phyloP scores from a whole-genome alignment of 1,140 invertebrate genomes.

The Archivesica marissinica region DNA sequence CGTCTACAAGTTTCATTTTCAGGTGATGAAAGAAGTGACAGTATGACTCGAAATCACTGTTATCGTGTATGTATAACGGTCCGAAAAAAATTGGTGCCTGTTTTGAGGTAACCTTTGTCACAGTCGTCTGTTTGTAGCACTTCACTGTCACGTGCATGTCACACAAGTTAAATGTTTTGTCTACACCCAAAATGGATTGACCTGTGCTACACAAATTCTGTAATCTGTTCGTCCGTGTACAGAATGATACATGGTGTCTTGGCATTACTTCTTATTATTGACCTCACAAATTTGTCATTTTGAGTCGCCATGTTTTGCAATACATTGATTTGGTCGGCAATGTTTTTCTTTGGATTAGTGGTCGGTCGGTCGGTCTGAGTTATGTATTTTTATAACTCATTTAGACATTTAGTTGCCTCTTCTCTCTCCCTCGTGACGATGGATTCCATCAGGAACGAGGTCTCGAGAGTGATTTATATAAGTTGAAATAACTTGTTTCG shows the following conservation, averaged over 20 bases:
- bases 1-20: conserved; percentile 12
- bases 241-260: conserved; percentile 26
- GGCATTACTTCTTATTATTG: neutral
- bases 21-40: conserved; percentile 47
- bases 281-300: neutral
- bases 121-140: conserved; percentile 22
- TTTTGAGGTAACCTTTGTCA: neutral
- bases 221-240: conserved; percentile 41
- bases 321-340: neutral
- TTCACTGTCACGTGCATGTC: conserved; percentile 49
- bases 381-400: too few species aligned
- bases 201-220: conserved; percentile 31
- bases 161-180: conserved; percentile 54
- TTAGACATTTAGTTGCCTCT: too few species aligned
- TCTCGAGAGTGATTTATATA: too few species aligned
- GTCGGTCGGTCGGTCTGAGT: too few species aligned
- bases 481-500: too few species aligned
- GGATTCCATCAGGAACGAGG: too few species aligned
- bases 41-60: conserved; percentile 52
- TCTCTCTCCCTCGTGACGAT: too few species aligned
- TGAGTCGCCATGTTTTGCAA: neutral
- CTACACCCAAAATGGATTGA: conserved; percentile 21
- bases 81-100: conserved; percentile 49
- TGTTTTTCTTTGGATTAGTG: conserved; percentile 14
- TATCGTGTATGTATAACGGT: conserved; percentile 62